Base-by-base conservation (phyloP, 2,888 invertebrate genomes). In the Apamea sordens region DNA sequence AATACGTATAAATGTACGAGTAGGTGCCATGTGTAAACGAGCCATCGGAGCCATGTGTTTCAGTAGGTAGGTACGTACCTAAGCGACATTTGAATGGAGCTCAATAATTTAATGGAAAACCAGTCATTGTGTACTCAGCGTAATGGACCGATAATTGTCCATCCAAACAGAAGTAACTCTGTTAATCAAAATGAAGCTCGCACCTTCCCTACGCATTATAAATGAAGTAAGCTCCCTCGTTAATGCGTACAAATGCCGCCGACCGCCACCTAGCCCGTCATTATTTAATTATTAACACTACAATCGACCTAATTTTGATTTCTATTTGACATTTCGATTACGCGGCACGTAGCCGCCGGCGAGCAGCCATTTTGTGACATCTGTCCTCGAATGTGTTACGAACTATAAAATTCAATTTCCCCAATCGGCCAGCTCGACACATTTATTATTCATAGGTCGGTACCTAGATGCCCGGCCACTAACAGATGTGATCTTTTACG, bases 371-470 rank as follows among this genome's bases (percentile, higher is more conserved):
- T 96, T 95, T 96, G 95, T 95, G 96, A 96, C 97, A 97, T 96
- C 96, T 97, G 97, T 97, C 96, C 95, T 95, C 94, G 92, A 94
- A 95, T 96, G 96, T 96, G 96, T 96, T 96, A 94, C 95, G 93
- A 96, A 95, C 96, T 97, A 96, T 96, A 96, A 97, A 97, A 97
- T 97, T 97, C 96, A 96, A 97, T 97, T 97, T 97, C 96, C 97
- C 95, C 96, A 96, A 96, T 96, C 96, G 96, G 95, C 95, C 92
- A 94, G 94, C 95, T 93, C 95, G 95, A 92, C 95, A 94, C 96
- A 96, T 97, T 97, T 96, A 96, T 96, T 97, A 97, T 97, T 97
- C 96, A 97, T 96, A 95, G 96, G 93, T 92, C 94, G 94, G 94
- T 94, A 95, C 95, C 94, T 95, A 94, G 94, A 94, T 93, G 95